Evolutionary conservation across 64 coral and sea anemone species (phyloP).

Genomic region (Stichodactyla mertensii): DNA sequence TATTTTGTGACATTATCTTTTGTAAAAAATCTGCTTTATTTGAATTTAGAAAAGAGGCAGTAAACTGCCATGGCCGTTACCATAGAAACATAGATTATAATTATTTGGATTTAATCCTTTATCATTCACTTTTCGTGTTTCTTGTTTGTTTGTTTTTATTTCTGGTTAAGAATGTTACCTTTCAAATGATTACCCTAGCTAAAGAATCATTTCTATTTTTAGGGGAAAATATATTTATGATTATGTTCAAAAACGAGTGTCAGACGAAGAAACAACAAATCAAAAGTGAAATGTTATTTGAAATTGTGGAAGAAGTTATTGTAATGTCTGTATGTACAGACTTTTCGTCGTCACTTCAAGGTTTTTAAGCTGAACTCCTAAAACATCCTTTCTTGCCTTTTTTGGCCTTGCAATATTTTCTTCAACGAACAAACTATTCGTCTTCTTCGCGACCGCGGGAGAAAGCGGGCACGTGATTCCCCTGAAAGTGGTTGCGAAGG

Average conservation of each 20-base stretch:
- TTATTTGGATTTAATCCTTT: conserved; percentile 10
- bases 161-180: neutral
- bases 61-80: neutral
- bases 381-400: no score
- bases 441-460: no score
- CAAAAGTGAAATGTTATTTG: neutral
- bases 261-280: neutral
- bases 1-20: neutral
- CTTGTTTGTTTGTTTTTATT: neutral
- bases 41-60: neutral
- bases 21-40: neutral
- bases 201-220: neutral
- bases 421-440: no score
- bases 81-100: conserved; percentile 1
- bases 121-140: neutral
- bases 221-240: conserved; percentile 5
- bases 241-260: neutral
- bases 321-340: neutral
- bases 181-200: neutral
- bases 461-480: no score
- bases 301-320: neutral
- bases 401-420: no score
- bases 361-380: no score
- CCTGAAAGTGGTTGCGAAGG: no score
- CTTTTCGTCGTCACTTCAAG: no score